Evolutionary conservation across 1,140 invertebrate genomes (phyloP).

Genomic region (Thaumatotibia leucotreta): DNA sequence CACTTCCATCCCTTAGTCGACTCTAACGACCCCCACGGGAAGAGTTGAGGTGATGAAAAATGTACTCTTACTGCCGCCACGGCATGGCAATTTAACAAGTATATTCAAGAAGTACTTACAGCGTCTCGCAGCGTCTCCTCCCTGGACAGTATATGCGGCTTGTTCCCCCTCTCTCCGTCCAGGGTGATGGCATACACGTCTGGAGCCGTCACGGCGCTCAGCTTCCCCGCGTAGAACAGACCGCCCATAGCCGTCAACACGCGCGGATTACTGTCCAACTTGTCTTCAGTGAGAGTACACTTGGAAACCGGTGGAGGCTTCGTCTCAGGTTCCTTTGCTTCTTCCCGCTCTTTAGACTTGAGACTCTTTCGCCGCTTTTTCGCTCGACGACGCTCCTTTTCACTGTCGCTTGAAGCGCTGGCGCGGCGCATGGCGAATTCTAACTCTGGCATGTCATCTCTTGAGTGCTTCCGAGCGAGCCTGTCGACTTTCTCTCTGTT

Average conservation of each 20-base stretch:
- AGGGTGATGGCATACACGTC: slow-evolving; percentile 94
- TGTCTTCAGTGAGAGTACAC: slow-evolving; percentile 81
- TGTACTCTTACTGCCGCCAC: too few species aligned
- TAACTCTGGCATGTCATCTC: slow-evolving; percentile 62
- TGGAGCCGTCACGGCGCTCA: slow-evolving; percentile 91
- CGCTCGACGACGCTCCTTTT: slow-evolving; percentile 58
- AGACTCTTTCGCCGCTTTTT: slow-evolving; percentile 68
- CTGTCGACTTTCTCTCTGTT: slow-evolving; percentile 71
- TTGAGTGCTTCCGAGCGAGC: slow-evolving; percentile 66
- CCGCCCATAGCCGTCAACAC: slow-evolving; percentile 89
- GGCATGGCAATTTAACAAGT: too few species aligned
- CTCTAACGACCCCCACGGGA: too few species aligned
- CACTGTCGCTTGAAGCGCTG: slow-evolving; percentile 66
- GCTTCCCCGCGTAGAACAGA: slow-evolving; percentile 91
- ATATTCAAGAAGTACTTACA: slow-evolving; percentile 81
- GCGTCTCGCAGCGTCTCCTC: slow-evolving; percentile 93
- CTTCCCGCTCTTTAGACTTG: slow-evolving; percentile 51
- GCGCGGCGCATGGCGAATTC: slow-evolving; percentile 56
- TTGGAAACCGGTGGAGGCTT: slow-evolving; percentile 59
- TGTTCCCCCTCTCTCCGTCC: slow-evolving; percentile 92
- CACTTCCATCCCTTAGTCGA: too few species aligned
- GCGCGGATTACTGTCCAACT: slow-evolving; percentile 79
- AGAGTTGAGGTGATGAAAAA: too few species aligned
- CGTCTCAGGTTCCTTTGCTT: slow-evolving; percentile 38
- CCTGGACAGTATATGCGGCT: slow-evolving; percentile 91